Conservation (phyloP, 2,113 vertebrate genomes). For the Antechinus stuartii region DNA sequence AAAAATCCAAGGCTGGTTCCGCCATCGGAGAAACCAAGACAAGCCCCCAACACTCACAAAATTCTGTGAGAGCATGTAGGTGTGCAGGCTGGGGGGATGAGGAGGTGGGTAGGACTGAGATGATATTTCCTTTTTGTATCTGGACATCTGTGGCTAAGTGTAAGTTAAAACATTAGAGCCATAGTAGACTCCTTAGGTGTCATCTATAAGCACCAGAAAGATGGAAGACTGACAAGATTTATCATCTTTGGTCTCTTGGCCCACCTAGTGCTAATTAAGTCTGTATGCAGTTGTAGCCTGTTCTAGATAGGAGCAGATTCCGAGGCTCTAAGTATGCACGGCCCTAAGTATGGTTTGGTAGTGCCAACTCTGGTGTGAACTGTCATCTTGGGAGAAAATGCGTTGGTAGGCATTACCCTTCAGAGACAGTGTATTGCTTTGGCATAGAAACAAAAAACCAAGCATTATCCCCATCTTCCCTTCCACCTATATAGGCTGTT, state of each 20-base stretch:
- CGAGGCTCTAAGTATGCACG: not conserved
- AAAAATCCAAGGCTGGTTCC: conserved; percentile 97
- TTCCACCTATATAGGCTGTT: not conserved
- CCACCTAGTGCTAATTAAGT: not conserved
- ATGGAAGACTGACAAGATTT: conserved; percentile 11
- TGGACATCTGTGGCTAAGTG: not conserved
- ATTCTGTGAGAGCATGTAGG: conserved; percentile 99
- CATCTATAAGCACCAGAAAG: not conserved
- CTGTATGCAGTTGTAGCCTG: conserved; percentile 29
- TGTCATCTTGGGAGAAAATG: conserved; percentile 29
- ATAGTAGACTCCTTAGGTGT: not conserved
- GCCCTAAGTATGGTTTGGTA: not conserved
- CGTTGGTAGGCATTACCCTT: conserved; percentile 49
- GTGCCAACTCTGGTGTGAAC: conserved; percentile 25
- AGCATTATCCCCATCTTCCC: not conserved
- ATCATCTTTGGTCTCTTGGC: conserved; percentile 14
- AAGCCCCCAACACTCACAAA: conserved; percentile 95
- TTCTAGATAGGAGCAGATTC: conserved; percentile 45
- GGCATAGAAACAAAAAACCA: conserved; percentile 18
- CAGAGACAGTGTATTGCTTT: conserved; percentile 3
- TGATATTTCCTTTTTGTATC: conserved; percentile 37
- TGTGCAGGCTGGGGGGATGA: conserved; percentile 63
- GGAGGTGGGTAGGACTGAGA: conserved; percentile 5
- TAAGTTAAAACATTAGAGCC: not conserved
- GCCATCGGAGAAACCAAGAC: conserved; percentile 96